These are phyloP conservation scores for Drosophila tripunctata DNA, from an alignment of 2,888 invertebrate species.

Conservation along the genomic window DNA sequence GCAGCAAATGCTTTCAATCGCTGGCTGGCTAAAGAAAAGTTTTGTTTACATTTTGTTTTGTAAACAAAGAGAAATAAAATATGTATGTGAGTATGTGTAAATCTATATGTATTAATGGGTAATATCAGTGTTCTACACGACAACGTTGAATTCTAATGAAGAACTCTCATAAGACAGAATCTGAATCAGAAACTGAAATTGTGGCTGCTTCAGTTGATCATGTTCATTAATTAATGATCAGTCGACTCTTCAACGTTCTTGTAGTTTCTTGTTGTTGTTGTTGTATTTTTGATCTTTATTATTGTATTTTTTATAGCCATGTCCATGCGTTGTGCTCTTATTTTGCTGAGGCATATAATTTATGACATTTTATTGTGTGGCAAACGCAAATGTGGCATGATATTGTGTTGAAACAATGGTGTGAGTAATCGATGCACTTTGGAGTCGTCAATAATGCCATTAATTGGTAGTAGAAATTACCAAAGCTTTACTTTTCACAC, in stretches of 20 bases:
- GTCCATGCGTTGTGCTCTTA: conserved; percentile 68
- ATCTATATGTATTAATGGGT: conserved; percentile 31
- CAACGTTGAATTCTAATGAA: conserved; percentile 74
- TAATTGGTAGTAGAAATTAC: conserved; percentile 27
- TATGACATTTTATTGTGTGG: conserved; percentile 78
- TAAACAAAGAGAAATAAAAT: conserved; percentile 69
- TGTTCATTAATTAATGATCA: conserved; percentile 80
- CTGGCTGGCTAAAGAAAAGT: conserved; percentile 60
- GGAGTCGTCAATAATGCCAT: conserved; percentile 3
- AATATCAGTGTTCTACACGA: conserved; percentile 66
- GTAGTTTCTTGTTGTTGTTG: conserved; percentile 16
- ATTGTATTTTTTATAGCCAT: conserved; percentile 72
- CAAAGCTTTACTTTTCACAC: too few species aligned
- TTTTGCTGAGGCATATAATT: conserved; percentile 62
- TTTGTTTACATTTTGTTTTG: conserved; percentile 80
- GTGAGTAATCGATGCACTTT: conserved; percentile 22
- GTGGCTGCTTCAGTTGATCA: conserved; percentile 64
- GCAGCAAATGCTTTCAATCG: conserved; percentile 66
- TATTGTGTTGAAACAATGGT: conserved; percentile 1
- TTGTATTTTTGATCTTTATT: conserved; percentile 66
- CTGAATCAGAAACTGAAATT: conserved; percentile 4
- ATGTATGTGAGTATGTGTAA: conserved; percentile 13
- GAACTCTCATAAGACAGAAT: conserved; percentile 44
- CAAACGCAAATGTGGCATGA: conserved; percentile 60
- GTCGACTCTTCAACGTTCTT: conserved; percentile 46